Base-by-base conservation (phyloP, 2,888 invertebrate genomes). In the Amiota mariae region DNA sequence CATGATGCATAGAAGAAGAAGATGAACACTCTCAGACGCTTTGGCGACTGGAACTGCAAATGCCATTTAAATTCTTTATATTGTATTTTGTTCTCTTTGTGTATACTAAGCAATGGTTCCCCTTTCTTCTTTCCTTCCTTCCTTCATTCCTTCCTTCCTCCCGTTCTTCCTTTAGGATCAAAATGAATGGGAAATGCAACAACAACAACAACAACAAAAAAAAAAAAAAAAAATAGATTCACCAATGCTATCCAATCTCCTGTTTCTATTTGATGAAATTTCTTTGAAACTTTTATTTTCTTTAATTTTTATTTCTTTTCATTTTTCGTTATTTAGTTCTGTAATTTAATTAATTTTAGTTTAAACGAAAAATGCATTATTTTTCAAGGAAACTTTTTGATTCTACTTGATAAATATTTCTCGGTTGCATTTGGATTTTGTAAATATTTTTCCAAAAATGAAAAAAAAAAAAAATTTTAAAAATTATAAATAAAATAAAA, bases 1-100 rank as follows among this genome's bases (percentile, higher is more conserved):
- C 71, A 88, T 89, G 89, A 88, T 89, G 85, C 86, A 88, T 75
- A 78, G 83, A 76, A 78, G 79, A 12, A 78, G 82, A 72, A 85
- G 88, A 81, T 88, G 81, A 82, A 78, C 67, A 68, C 72, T 71
- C 10, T 15, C 10, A 18, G 59, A 20, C 59, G 20, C 51, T 51
- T 24, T 36, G 63, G 54, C 46, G 9, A 51, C 20, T 47, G 15
- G 12, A 63, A 68, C 67, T 54, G 20, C 54, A 54, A 51, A 51
- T 68, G 67, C 67, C 67, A 68, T 68, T 68, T 68, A 20, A 51
- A 36, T 6, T 36, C 36, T 36, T 36, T 36, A 36, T 36, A 36
- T 24, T 24, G n/a, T n/a, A n/a, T 3, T 36, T 36, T 36, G 36
- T 36, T 36, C 36, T 36, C 36, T 36, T 36, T 36, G 36, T 36